A percentile compares a stretch with the other conserved stretches of the same genome.
Evolutionary conservation across 2,797 vertebrate species (phyloP).

Genomic region (Xerus rutilus): DNA sequence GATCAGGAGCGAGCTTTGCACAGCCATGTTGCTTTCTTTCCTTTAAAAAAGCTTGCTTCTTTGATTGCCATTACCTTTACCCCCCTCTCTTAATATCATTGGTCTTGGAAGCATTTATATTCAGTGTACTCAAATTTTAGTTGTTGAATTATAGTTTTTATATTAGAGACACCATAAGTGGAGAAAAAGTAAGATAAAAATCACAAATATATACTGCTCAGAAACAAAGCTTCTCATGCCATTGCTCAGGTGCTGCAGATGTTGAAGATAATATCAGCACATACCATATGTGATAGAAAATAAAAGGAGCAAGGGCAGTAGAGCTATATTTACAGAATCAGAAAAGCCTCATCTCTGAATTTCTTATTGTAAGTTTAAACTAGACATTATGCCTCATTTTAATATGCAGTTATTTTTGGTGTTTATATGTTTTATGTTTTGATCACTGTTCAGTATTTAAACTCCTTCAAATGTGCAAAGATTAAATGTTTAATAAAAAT

Average conservation of each 20-base stretch:
- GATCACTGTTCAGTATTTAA: conserved; percentile 93
- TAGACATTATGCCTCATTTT: conserved; percentile 86
- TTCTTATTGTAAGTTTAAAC: conserved; percentile 84
- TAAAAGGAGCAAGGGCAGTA: conserved; percentile 82
- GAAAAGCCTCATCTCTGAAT: conserved; percentile 80
- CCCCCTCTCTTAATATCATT: not conserved
- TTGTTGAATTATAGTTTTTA: conserved; percentile 63
- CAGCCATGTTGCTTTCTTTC: conserved; percentile 19
- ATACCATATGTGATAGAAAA: conserved; percentile 85
- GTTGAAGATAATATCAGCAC: conserved; percentile 77
- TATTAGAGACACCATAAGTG: not conserved
- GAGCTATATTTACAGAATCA: conserved; percentile 80
- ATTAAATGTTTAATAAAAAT: conserved; percentile 98
- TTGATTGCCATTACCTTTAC: not conserved
- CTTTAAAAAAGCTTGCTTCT: conserved; percentile 53
- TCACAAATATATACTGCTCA: conserved; percentile 49
- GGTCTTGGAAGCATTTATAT: not conserved
- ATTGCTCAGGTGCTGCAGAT: conserved; percentile 76
- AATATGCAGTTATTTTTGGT: conserved; percentile 85
- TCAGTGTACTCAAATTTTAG: conserved; percentile 25
- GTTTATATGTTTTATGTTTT: conserved; percentile 90
- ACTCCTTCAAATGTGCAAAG: conserved; percentile 94
- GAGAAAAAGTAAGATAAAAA: conserved; percentile 18
- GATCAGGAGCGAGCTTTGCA: not conserved
- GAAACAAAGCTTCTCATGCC: conserved; percentile 69